Evolutionary conservation across 1,140 invertebrate species (phyloP).

Genomic region (Meloidogyne exigua): DNA sequence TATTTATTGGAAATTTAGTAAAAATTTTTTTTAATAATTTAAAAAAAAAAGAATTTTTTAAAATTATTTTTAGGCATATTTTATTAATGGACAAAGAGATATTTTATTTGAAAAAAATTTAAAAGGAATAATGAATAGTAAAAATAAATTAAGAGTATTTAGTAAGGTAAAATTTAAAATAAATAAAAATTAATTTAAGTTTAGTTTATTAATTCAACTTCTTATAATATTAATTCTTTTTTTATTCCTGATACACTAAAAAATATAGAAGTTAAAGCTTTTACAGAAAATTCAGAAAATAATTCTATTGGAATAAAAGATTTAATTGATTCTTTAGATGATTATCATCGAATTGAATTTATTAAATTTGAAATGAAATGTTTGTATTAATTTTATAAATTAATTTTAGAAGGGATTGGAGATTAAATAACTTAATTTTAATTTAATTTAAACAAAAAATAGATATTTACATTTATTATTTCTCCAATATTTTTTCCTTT

Average conservation of each 20-base stretch:
- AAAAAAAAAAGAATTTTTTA: background rate
- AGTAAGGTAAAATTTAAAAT: background rate
- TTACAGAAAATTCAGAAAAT: constrained; percentile 6
- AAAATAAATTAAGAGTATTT: constrained; percentile 18
- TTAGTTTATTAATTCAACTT: background rate
- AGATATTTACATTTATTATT: too few relatives aligned
- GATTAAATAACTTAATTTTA: too few relatives aligned
- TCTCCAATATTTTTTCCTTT: too few relatives aligned
- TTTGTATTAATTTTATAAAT: background rate
- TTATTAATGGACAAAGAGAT: constrained; percentile 22
- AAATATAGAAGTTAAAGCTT: constrained; percentile 20
- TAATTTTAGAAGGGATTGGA: too few relatives aligned
- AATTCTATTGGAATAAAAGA: constrained; percentile 20
- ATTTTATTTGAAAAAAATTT: constrained; percentile 20
- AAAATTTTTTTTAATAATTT: background rate
- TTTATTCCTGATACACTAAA: constrained; percentile 16
- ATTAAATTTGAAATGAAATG: constrained; percentile 26
- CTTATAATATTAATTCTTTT: background rate
- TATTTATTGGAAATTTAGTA: constrained; percentile 16
- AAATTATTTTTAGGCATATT: constrained; percentile 23
- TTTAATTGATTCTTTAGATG: constrained; percentile 21
- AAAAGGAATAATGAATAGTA: constrained; percentile 9
- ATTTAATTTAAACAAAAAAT: constrained; percentile 11
- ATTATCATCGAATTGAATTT: constrained; percentile 24
- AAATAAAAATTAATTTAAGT: background rate